Base-by-base conservation (phyloP, 2,888 invertebrate species). In the Entomobrya multifasciata region DNA sequence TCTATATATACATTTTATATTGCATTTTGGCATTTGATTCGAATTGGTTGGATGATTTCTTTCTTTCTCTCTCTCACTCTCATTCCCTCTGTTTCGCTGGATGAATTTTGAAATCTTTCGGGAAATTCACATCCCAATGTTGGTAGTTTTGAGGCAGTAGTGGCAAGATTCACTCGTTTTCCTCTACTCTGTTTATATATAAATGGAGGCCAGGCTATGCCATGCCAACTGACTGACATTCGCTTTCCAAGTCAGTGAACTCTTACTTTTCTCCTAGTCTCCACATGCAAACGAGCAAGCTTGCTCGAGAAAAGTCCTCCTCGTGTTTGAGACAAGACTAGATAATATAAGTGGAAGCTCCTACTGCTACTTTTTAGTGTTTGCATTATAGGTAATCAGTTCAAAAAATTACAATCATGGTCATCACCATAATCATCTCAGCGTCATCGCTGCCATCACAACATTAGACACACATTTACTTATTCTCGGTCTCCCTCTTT, bases 1-100 rank as follows among this genome's bases (percentile, higher is more conserved):
- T 36, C 36, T n/a, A n/a, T 36, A 36, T 8, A 36, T 36, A 6
- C 36, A 36, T 36, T 36, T 41, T 67, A 70, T 70, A 70, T 70
- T 70, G 44, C 47, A 70, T 70, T 70, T 70, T 70, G 70, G 70
- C 47, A 70, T 44, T 70, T 47, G 70, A 70, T 70, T 70, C 47
- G 44, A 70, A 25, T 25, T 49, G 70, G 47, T 70, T 44, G 70
- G 70, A 70, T 70, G 47, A 44, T 15, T 70, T 49, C 70, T 70
- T 47, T 47, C 25, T 49, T 47, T 70, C 47, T 17, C 15, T 49
- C n/a, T 49, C n/a, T 15, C 49, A 13, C 49, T 8, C 20, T 15
- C 67, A 11, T 20, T 65, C 13, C 15, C 67, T n/a, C 41, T 47
- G 47, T 17, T 27, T 44, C 41, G 22, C 70, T 47, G 25, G 44